Base-by-base conservation (phyloP, 2,888 invertebrate genomes). In the Brachycybe producta region DNA sequence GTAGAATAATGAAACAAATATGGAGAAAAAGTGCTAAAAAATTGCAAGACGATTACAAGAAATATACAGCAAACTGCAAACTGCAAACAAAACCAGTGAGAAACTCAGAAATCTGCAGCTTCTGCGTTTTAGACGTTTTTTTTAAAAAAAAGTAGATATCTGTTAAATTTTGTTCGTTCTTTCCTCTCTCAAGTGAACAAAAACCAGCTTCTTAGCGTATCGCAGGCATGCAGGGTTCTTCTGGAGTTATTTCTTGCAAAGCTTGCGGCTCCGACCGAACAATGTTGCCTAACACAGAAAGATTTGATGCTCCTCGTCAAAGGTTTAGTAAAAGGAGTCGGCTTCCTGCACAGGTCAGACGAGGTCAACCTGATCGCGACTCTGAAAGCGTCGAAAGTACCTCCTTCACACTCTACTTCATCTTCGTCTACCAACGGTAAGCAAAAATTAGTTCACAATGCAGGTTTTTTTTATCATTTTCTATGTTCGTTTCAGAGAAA, bases 331-430 rank as follows among this genome's bases (percentile, higher is more conserved):
- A 74, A 78, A 52, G 80, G 79, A 41, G 74, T 76, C 44, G 78
- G 79, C 44, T 73, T 79, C 54, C 75, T 84, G 55, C 77, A 79
- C 21, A 77, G 79, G 59, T 75, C 82, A 26, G 91, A 91, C 66
- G 76, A 84, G 64, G 75, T 80, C 45, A 76, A 79, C 32, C 73
- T 90, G 57, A 79, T 82, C 32, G 79, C 83, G 40, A 74, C 82
- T 32, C 73, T 91, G 67, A 88, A 86, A 61, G 77, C 77, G 62
- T 76, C 80, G 50, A 75, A 79, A 63, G 68, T 78, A 58, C 82
- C 82, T 5, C 32, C 24, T 39, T 39, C 13, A 5, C 8, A 11
- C 15, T 58, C 62, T 13, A 42, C 47, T 8, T 56, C 53, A 49
- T 17, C n/a, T 39, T 21, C 2, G 21, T 23, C 11, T 45, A 15